These are phyloP conservation scores for Pelodytes ibericus DNA, from an alignment of 2,797 vertebrate genomes.

Conservation along the genomic window DNA sequence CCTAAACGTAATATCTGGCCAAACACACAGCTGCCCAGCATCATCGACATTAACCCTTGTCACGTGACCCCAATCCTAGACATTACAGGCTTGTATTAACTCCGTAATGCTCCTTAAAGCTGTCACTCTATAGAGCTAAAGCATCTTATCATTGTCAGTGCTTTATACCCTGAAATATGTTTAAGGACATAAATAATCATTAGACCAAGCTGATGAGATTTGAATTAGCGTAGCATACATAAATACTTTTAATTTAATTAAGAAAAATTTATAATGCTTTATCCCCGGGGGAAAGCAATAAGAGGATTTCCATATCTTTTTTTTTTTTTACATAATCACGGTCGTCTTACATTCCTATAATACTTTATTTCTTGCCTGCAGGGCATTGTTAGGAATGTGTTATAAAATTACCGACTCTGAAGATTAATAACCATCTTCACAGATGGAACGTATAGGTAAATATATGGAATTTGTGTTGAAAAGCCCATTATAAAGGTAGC, in stretches of 20 bases:
- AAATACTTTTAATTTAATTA: slow-evolving; percentile 46
- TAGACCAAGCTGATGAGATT: slow-evolving; percentile 1
- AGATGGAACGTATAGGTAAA: background rate
- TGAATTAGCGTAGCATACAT: slow-evolving; percentile 18
- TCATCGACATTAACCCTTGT: slow-evolving; percentile 28
- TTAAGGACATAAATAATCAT: slow-evolving; percentile 33
- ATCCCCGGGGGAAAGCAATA: slow-evolving; percentile 35
- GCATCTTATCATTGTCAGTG: background rate
- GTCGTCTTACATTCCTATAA: slow-evolving; percentile 32
- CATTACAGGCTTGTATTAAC: background rate
- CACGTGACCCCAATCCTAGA: background rate
- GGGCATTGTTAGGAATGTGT: background rate
- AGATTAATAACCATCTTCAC: background rate
- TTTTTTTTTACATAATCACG: slow-evolving; percentile 19
- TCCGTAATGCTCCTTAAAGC: background rate
- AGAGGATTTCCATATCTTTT: slow-evolving; percentile 38
- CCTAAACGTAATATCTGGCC: slow-evolving; percentile 36
- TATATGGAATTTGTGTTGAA: no score
- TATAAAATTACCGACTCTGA: background rate
- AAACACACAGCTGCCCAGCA: slow-evolving; percentile 38
- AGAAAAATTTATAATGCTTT: slow-evolving; percentile 15
- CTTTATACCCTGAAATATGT: slow-evolving; percentile 15
- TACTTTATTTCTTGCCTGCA: slow-evolving; percentile 8
- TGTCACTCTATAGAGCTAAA: background rate
- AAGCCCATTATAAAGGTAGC: no score